These are phyloP conservation scores for Thalassarche chlororhynchos DNA, from an alignment of 2,113 vertebrate genomes.

Conservation along the genomic window DNA sequence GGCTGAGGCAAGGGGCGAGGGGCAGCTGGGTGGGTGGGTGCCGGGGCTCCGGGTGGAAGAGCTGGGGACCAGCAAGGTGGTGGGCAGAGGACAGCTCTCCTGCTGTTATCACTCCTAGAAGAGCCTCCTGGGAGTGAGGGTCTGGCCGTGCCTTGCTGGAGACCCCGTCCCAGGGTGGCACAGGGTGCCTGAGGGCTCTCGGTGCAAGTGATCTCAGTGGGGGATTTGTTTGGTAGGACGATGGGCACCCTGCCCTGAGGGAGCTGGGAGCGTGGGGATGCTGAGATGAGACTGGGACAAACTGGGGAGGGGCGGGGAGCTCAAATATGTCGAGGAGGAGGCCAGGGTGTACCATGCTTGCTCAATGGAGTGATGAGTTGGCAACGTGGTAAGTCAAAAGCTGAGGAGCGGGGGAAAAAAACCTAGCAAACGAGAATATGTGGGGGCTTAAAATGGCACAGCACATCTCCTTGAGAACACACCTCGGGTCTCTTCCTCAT, in stretches of 20 bases:
- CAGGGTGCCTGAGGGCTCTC: background rate
- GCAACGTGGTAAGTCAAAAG: background rate
- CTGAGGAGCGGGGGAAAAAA: rapidly evolving
- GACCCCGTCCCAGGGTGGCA: rapidly evolving
- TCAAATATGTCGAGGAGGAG: rapidly evolving
- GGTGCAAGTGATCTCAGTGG: too few relatives aligned
- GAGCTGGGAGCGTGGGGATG: background rate
- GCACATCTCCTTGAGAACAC: background rate
- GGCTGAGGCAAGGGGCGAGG: background rate
- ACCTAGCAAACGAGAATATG: background rate
- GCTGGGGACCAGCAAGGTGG: background rate
- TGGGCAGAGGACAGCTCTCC: background rate
- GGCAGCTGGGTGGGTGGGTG: background rate
- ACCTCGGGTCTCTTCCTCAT: background rate
- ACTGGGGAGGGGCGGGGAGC: background rate
- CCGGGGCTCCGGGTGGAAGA: background rate
- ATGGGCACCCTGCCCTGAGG: background rate
- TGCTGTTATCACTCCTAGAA: background rate
- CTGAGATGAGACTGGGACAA: background rate
- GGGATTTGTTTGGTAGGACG: background rate
- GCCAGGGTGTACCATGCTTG: background rate
- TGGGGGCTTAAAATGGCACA: background rate
- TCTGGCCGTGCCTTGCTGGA: rapidly evolving
- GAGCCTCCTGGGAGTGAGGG: background rate
- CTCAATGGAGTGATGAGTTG: background rate